Evolutionary conservation across 2,113 vertebrate genomes (phyloP).

Genomic region (Desmodus rotundus): DNA sequence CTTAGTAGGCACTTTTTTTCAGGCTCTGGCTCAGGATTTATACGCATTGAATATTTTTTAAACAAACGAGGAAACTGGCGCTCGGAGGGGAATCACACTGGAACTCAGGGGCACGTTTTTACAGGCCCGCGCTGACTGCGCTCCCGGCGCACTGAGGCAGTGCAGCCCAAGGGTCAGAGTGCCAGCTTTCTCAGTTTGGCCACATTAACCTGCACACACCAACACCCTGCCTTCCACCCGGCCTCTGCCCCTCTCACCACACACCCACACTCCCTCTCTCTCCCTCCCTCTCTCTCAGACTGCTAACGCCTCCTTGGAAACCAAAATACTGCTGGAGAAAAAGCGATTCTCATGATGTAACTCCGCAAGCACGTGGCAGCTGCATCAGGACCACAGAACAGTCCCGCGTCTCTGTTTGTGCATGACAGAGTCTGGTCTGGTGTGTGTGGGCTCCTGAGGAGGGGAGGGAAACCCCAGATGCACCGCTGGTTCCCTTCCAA

Average conservation of each 20-base stretch:
- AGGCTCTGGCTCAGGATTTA: not conserved
- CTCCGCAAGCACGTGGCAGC: constrained; percentile 75
- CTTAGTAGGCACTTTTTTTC: not conserved
- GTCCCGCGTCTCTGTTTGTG: constrained; percentile 24
- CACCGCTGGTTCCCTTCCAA: constrained; percentile 61
- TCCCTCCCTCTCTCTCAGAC: not conserved
- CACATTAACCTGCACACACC: not conserved
- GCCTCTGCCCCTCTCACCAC: not conserved
- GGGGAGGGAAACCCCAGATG: constrained; percentile 71
- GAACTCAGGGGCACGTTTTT: not conserved
- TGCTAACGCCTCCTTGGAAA: constrained; percentile 42
- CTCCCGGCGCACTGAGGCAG: not conserved
- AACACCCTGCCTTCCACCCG: not conserved
- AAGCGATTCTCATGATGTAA: constrained; percentile 71
- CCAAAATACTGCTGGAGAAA: constrained; percentile 39
- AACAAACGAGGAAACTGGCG: not conserved
- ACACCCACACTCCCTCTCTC: no score
- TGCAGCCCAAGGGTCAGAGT: not conserved
- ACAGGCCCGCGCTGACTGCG: not conserved
- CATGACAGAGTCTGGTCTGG: constrained; percentile 53
- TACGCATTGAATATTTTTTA: not conserved
- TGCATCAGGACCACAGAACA: constrained; percentile 65
- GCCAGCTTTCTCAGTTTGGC: not conserved
- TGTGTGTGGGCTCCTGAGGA: constrained; percentile 40
- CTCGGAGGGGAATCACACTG: not conserved